Base-by-base conservation (phyloP, 2,113 vertebrate genomes). In the Puffinus mauretanicus region DNA sequence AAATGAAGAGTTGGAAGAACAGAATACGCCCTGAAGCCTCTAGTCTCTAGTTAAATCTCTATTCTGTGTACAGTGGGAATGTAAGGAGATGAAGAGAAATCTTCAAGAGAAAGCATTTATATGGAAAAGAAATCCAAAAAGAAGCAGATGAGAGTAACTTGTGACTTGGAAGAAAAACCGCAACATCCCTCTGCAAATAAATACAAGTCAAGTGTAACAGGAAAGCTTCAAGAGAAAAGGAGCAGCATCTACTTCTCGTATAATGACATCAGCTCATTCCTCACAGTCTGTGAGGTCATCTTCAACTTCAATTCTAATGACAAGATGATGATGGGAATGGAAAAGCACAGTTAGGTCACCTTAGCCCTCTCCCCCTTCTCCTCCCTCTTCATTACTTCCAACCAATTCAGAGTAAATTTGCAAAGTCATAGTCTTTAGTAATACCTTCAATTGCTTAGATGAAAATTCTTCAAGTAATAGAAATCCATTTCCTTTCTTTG, bases 201-300 rank as follows among this genome's bases (percentile, higher is more conserved):
- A 91, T 9, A 46, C 12, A 79, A 90, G 55, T n/a, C 72, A 66
- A 52, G 52, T 7, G 4, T 62, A 44, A 73, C 78, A 65, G 86
- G 44, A 95, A 85, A 93, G 44, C 32, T 49, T 14, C 11, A 60
- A 57, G 76, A 95, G 57, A 47, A 34, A 77, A 96, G 46, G 70
- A 78, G 29, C 77, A 78, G 30, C 38, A 57, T 75, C 52, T 77
- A 25, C 40, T 38, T 34, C 66, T 82, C 9, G 2, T 8, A 25
- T 16, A 94, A 77, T 73, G 79, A 84, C n/a, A 17, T 61, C 81
- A 87, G 34, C 67, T 83, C 76, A 89, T 86, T 93, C 69, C 87
- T 93, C 69, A 62, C 38, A 30, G 82, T 46, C n/a, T 90, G 70
- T 91, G 96, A 98, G 90, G 82, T 97, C 97, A 97, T 95, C 65